Conservation (phyloP, 2,797 vertebrate species). For the Enteromius unitaeniatus region DNA sequence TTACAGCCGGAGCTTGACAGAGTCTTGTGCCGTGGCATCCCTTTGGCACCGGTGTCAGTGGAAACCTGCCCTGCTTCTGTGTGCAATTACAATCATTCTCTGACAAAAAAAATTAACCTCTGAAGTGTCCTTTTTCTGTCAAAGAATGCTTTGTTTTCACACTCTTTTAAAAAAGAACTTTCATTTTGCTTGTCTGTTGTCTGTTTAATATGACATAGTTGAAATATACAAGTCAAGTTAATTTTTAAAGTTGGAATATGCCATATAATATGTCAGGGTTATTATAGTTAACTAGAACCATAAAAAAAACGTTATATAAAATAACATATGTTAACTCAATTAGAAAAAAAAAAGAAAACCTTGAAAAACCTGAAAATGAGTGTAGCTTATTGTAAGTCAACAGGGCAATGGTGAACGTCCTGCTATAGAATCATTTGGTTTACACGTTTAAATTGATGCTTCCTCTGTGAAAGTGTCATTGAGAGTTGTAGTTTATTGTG, state of each 20-base stretch:
- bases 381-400: background rate
- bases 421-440: background rate
- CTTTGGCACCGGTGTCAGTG: slow-evolving; percentile 28
- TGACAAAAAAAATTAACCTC: slow-evolving; percentile 1
- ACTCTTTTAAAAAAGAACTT: background rate
- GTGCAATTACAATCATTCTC: slow-evolving; percentile 13
- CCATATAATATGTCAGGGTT: no score
- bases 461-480: slow-evolving; percentile 18
- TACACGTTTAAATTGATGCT: background rate
- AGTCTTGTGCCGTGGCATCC: slow-evolving; percentile 6
- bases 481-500: slow-evolving; percentile 20
- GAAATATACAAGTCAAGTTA: no score
- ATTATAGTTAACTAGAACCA: no score
- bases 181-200: background rate
- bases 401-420: background rate
- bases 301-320: no score
- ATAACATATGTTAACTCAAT: background rate
- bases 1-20: slow-evolving; percentile 35
- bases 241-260: no score
- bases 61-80: slow-evolving; percentile 7
- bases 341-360: background rate
- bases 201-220: no score
- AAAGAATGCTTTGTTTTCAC: background rate
- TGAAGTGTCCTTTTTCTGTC: background rate
- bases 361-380: no score